phyloP scores from a whole-genome alignment of 2,888 invertebrate genomes.

The Idaea aversata region DNA sequence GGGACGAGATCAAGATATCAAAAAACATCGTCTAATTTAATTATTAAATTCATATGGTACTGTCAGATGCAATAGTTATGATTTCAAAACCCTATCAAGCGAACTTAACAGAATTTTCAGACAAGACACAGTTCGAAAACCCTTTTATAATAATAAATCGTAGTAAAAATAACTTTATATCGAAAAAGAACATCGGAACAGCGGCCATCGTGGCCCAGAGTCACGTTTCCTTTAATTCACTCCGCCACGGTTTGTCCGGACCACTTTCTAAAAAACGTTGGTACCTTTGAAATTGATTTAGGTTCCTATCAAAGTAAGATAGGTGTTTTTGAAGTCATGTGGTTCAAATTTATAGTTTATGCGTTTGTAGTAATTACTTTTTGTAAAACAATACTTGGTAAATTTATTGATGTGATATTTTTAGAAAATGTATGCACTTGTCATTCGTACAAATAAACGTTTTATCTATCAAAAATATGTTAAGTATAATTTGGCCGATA shows the following conservation, averaged over 20 bases:
- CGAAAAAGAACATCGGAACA: conserved; percentile 39
- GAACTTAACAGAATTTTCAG: no score
- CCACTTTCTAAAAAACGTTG: conserved; percentile 44
- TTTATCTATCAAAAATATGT: no score
- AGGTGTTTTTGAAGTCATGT: background rate
- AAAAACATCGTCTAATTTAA: no score
- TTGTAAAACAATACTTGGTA: background rate
- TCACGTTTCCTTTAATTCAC: conserved; percentile 56
- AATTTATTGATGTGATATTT: no score
- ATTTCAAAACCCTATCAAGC: no score
- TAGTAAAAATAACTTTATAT: conserved; percentile 25
- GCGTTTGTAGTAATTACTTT: background rate
- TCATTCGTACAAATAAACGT: no score
- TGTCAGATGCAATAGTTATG: no score
- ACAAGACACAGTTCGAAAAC: background rate
- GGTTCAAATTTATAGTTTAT: background rate
- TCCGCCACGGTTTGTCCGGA: conserved; percentile 48
- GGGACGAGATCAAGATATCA: no score
- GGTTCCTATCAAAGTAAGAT: background rate
- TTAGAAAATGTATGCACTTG: no score
- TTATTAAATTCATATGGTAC: no score
- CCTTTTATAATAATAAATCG: background rate
- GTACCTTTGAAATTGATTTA: conserved; percentile 28
- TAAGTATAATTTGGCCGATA: no score
- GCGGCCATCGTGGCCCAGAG: conserved; percentile 47